Evolutionary conservation across 2,888 invertebrate species (phyloP).

Genomic region (Antheraea assamensis): DNA sequence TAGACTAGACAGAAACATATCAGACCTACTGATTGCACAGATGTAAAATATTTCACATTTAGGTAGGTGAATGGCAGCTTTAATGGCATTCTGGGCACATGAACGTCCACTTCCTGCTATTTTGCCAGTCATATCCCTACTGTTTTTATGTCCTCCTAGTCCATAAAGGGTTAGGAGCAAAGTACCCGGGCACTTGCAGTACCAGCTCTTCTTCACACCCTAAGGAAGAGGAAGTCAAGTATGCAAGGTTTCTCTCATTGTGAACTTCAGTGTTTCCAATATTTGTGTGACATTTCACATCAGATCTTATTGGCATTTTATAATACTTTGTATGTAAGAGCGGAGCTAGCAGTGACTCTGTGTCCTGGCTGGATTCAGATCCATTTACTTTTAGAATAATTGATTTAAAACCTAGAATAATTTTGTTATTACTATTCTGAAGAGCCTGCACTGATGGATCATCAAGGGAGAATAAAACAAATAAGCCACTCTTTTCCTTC

Average conservation of each 20-base stretch:
- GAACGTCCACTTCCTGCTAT: not conserved
- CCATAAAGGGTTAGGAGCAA: not conserved
- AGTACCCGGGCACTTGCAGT: not conserved
- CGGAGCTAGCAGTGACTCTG: not conserved
- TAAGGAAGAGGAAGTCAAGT: not conserved
- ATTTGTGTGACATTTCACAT: not conserved
- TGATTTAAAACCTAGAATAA: conserved; percentile 23
- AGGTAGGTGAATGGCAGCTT: too few relatives aligned
- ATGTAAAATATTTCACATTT: too few relatives aligned
- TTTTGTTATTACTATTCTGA: conserved; percentile 29
- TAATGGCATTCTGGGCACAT: not conserved
- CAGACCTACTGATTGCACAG: too few relatives aligned
- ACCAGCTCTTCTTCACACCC: not conserved
- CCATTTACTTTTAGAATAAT: not conserved
- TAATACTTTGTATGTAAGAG: not conserved
- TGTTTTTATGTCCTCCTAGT: not conserved
- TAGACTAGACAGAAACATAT: too few relatives aligned
- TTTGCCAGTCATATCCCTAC: not conserved
- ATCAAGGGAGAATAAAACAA: not conserved
- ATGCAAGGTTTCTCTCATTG: not conserved
- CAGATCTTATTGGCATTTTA: not conserved
- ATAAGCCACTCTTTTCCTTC: not conserved
- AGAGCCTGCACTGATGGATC: not conserved
- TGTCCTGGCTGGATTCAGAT: too few relatives aligned
- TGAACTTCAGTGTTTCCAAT: not conserved